Conservation (phyloP, 2,797 vertebrate species). For the Mormyrus hasselquistii region DNA sequence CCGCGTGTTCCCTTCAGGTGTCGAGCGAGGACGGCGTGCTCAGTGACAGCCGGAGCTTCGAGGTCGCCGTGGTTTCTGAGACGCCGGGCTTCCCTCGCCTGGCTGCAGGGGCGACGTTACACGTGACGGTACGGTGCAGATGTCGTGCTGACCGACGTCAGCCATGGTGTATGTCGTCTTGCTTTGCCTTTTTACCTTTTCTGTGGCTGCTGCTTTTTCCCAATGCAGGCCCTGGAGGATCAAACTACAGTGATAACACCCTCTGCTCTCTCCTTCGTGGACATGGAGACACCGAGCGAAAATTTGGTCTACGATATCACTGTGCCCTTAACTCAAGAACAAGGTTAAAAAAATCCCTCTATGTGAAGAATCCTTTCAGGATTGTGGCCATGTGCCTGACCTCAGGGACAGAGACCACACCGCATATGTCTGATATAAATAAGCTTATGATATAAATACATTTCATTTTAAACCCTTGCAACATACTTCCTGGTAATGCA, state of each 20-base stretch:
- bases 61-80: conserved; percentile 79
- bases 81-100: conserved; percentile 67
- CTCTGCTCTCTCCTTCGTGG: conserved; percentile 79
- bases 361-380: conserved; percentile 4
- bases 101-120: conserved; percentile 71
- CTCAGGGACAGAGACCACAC: not conserved
- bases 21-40: conserved; percentile 57
- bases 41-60: conserved; percentile 73
- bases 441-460: not conserved
- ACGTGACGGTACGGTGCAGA: conserved; percentile 77
- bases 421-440: not conserved
- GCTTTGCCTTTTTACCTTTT: not conserved
- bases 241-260: conserved; percentile 78
- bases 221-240: conserved; percentile 79
- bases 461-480: not conserved
- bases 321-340: conserved; percentile 67
- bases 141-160: not conserved
- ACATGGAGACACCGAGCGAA: conserved; percentile 71
- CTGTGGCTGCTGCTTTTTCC: not conserved
- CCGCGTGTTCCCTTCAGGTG: conserved; percentile 59
- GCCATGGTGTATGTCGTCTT: too few species aligned
- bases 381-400: not conserved
- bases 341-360: conserved; percentile 65
- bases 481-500: conserved; percentile 6
- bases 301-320: conserved; percentile 89